Base-by-base conservation (phyloP, 2,113 vertebrate genomes). In the Pavo muticus region DNA sequence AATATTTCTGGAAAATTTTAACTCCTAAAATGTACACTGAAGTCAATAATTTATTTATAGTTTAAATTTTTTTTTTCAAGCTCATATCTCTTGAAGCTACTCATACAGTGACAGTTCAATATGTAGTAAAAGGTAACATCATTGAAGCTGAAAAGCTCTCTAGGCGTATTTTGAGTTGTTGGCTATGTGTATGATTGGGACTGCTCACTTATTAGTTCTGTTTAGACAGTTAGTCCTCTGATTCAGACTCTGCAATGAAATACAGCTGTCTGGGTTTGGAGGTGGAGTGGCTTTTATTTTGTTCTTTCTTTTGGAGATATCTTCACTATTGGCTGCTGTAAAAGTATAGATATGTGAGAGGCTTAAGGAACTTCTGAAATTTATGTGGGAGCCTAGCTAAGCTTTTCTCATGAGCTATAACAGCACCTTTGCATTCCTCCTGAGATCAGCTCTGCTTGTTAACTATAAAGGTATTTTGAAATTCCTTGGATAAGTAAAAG, bases 281-380 rank as follows among this genome's bases (percentile, higher is more conserved):
- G 35, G 68, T 69, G 32, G 47, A 88, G 12, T 7, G 16, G 9
- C 8, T 9, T 60, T 83, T 32, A 12, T 47, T 61, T 83, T 74
- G 32, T 61, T 29, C 32, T 84, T 78, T 80, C 68, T 35, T 72
- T 30, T 73, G 90, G 84, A 88, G 37, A 61, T 25, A 87, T 50
- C 25, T 93, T 93, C 88, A 73, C 20, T 6, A 65, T 9, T 74
- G 64, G 37, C 44, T 88, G 75, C 37, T 79, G 29, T 84, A 84
- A 71, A 81, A 44, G 56, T 50, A 70, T 4, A 10, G 18, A 21
- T 50, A 77, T 20, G 48, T n/a, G 88, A 90, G 94, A 81, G 74
- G 76, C 75, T 72, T 39, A 80, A 89, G 91, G 77, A 94, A 90
- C 94, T 95, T 90, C 71, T 95, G 81, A 93, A 95, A 96, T 93